Evolutionary conservation across 2,888 invertebrate genomes (phyloP).

Genomic region (Polydrusus cervinus): DNA sequence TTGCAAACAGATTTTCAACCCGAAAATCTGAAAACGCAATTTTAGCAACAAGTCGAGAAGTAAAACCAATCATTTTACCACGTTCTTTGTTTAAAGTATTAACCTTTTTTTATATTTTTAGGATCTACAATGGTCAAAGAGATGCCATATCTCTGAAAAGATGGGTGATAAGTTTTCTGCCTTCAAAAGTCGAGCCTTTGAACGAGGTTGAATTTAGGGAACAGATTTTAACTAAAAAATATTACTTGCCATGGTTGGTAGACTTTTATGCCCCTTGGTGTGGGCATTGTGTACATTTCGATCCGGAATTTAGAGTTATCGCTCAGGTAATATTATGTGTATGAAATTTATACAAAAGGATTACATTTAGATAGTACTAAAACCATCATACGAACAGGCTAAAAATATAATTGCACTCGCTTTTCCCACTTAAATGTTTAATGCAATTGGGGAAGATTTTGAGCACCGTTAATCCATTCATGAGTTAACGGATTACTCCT

Average conservation of each 20-base stretch:
- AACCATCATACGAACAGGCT: no score
- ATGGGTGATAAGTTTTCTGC: slow-evolving; percentile 79
- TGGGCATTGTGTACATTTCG: slow-evolving; percentile 78
- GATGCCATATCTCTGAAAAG: slow-evolving; percentile 77
- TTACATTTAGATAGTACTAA: no score
- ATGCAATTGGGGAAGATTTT: no score
- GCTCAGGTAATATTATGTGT: slow-evolving; percentile 71
- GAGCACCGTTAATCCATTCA: no score
- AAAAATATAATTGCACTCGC: neutral
- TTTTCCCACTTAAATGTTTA: no score
- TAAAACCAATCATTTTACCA: no score
- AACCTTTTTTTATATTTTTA: slow-evolving; percentile 61
- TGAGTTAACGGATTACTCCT: no score
- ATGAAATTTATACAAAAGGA: no score
- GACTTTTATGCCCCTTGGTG: slow-evolving; percentile 83
- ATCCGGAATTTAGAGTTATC: slow-evolving; percentile 79
- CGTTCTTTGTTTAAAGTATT: no score
- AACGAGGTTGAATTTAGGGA: slow-evolving; percentile 70
- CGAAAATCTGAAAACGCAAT: no score
- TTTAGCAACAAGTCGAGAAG: no score
- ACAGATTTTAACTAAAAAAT: slow-evolving; percentile 72
- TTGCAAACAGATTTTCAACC: no score
- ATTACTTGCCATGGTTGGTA: slow-evolving; percentile 73
- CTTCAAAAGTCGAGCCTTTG: slow-evolving; percentile 74
- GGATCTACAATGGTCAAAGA: slow-evolving; percentile 76